Evolutionary conservation across 2,888 invertebrate species (phyloP).

Genomic region (Nymphalis polychloros): DNA sequence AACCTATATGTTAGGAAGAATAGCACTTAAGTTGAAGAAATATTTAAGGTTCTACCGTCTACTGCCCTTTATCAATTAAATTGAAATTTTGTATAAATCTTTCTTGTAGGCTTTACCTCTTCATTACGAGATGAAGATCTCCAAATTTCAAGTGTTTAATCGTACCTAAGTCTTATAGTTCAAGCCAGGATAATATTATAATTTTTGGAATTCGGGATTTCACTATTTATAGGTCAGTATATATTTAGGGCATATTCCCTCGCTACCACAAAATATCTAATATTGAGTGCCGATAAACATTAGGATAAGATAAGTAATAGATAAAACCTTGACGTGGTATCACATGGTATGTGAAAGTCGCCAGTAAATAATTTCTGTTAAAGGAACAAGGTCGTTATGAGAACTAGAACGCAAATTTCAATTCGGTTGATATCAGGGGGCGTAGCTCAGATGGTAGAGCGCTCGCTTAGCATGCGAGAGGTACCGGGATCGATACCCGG

Average conservation of each 20-base stretch:
- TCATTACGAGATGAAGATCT: no score
- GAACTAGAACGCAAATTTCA: slow-evolving; percentile 15
- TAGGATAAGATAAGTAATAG: slow-evolving; percentile 37
- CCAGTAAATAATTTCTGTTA: slow-evolving; percentile 16
- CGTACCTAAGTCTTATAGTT: no score
- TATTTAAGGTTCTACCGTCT: no score
- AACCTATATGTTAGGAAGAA: no score
- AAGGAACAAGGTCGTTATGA: slow-evolving; percentile 18
- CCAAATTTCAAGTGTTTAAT: no score
- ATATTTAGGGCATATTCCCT: slow-evolving; percentile 10
- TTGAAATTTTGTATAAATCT: no score
- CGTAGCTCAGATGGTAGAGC: slow-evolving; percentile 83
- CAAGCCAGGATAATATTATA: no score
- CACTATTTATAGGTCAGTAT: no score
- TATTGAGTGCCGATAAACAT: slow-evolving; percentile 33
- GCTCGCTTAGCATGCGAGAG: slow-evolving; percentile 82
- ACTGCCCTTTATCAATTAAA: no score
- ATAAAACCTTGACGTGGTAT: slow-evolving; percentile 38
- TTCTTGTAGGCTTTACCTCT: no score
- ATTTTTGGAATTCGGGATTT: no score
- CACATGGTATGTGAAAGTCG: slow-evolving; percentile 41
- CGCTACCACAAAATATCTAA: slow-evolving; percentile 16
- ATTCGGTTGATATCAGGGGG: slow-evolving; percentile 51
- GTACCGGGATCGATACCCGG: slow-evolving; percentile 82
- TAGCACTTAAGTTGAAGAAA: no score